phyloP scores from a whole-genome alignment of 2,888 invertebrate species.

The Protophormia terraenovae region DNA sequence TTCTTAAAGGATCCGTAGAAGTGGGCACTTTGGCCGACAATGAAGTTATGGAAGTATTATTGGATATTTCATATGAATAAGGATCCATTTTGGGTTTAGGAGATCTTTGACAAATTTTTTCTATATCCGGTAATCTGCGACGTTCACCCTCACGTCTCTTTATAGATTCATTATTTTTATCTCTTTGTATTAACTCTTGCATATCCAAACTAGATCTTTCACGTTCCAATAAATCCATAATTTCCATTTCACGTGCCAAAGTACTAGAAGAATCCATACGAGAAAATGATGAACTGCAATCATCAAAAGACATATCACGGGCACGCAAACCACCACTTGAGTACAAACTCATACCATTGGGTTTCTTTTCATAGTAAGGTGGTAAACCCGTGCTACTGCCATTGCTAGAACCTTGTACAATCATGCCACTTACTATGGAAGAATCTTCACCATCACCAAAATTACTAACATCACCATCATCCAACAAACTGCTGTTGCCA shows the following conservation, averaged over 20 bases:
- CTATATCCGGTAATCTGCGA: slow-evolving; percentile 79
- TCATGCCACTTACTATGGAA: slow-evolving; percentile 80
- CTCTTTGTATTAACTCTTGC: slow-evolving; percentile 79
- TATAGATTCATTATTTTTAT: slow-evolving; percentile 76
- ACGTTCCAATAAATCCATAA: slow-evolving; percentile 80
- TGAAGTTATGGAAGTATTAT: slow-evolving; percentile 68
- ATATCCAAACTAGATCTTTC: slow-evolving; percentile 80
- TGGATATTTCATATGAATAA: slow-evolving; percentile 72
- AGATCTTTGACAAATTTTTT: slow-evolving; percentile 78
- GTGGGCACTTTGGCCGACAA: slow-evolving; percentile 57
- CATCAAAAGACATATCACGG: slow-evolving; percentile 79
- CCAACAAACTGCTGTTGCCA: slow-evolving; percentile 74
- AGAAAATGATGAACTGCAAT: slow-evolving; percentile 76
- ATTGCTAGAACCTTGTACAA: slow-evolving; percentile 72
- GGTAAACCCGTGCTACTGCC: slow-evolving; percentile 67
- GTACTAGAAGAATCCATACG: slow-evolving; percentile 77
- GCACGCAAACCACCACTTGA: slow-evolving; percentile 70
- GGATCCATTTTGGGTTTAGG: slow-evolving; percentile 76
- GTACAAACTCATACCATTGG: slow-evolving; percentile 63
- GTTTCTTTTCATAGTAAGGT: slow-evolving; percentile 72
- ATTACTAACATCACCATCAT: slow-evolving; percentile 77
- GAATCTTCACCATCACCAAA: slow-evolving; percentile 80
- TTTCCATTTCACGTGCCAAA: slow-evolving; percentile 80
- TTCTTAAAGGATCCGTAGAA: slow-evolving; percentile 64
- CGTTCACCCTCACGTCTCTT: slow-evolving; percentile 75